phyloP scores from a whole-genome alignment of 2,797 vertebrate species.

The Acridotheres tristis region DNA sequence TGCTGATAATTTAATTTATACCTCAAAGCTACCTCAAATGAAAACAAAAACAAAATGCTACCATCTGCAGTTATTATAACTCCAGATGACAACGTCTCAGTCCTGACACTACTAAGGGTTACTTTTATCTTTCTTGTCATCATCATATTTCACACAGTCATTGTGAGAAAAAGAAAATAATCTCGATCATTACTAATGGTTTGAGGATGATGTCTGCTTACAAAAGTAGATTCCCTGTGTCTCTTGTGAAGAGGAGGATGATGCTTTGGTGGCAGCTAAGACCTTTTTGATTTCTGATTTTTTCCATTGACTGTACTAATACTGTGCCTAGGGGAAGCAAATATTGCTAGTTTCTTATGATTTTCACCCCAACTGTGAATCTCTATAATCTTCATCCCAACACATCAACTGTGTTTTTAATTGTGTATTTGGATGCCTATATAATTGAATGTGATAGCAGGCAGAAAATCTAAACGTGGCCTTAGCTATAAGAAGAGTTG shows the following conservation, averaged over 20 bases:
- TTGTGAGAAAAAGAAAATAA: not conserved
- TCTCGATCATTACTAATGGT: not conserved
- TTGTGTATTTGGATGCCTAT: not conserved
- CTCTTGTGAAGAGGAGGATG: not conserved
- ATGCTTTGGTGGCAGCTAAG: not conserved
- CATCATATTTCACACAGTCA: not conserved
- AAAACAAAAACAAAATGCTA: fast-evolving
- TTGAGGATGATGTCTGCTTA: not conserved
- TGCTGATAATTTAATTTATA: slow-evolving; percentile 4
- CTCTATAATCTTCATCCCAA: not conserved
- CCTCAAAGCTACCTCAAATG: not conserved
- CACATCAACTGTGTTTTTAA: not conserved
- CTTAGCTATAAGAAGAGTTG: not conserved
- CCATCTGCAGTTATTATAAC: not conserved
- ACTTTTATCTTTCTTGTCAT: not conserved
- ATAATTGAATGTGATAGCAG: not conserved
- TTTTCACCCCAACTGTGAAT: not conserved
- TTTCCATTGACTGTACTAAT: not conserved
- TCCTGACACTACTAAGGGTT: not conserved
- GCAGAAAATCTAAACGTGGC: not conserved
- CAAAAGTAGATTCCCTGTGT: not conserved
- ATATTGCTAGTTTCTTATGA: not conserved
- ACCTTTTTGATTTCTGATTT: not conserved
- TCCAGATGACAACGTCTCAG: not conserved
- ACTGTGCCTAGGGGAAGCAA: not conserved